Base-by-base conservation (phyloP, 2,888 invertebrate species). In the Mechanitis messenoides region DNA sequence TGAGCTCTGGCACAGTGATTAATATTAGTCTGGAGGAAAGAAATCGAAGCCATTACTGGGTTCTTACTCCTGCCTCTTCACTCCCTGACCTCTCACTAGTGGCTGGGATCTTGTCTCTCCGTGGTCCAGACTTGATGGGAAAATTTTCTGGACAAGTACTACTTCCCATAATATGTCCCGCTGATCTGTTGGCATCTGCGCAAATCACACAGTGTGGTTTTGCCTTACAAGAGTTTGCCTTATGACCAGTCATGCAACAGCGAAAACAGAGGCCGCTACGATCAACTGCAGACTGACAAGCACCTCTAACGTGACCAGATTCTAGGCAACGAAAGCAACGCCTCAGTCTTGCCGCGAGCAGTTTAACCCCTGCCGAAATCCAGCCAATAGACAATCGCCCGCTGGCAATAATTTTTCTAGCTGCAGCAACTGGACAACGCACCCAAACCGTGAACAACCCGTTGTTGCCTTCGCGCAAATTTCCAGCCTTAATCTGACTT, bases 311-410 rank as follows among this genome's bases (percentile, higher is more conserved):
- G 12, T 70, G 69, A 0, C 66, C 68, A 6, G 12, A 5, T 20
- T 61, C 59, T 12, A 64, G 46, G 60, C 70, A 70, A 1, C 66
- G 57, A 35, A 53, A 71, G 57, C 69, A 70, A 5, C 63, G 45
- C n/a, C 62, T 3, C 1, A 66, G 63, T 2, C 62, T 53, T 0
- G 53, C 20, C 20, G 45, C 59, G 11, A 68, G 58, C 0, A 63
- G 50, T 0, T 45, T 46, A 0, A 66, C 65, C 1, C 20, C 33
- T 5, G 65, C 69, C 7, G 66, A 58, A 2, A 63, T 62, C 67
- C 67, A 69, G 4, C 69, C 68, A 1, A 69, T 46, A 3, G 66
- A 53, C 0, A 72, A 45, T 2, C 65, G 54, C 2, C 64, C 63
- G 3, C 9, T 28, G 0, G 60, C 56, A 2, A 33, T 42, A 5